These are phyloP conservation scores for Eretmocerus hayati DNA, from an alignment of 2,888 invertebrate species.

Conservation along the genomic window DNA sequence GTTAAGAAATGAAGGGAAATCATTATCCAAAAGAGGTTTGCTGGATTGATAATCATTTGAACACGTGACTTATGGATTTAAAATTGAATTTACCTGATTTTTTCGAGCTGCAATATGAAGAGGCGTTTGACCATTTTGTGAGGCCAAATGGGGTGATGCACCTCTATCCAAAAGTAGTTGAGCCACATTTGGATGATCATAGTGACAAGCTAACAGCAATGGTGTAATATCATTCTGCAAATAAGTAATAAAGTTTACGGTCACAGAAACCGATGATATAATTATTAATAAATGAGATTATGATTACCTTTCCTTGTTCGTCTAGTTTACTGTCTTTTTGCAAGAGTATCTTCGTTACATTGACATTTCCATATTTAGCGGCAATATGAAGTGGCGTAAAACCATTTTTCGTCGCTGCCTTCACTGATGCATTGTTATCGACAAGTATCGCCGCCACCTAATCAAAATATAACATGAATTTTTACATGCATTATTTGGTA, in stretches of 20 bases:
- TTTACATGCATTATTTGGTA: too few relatives aligned
- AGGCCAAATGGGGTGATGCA: constrained; percentile 86
- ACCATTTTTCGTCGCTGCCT: constrained; percentile 90
- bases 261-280: not conserved
- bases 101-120: constrained; percentile 97
- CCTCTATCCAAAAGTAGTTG: constrained; percentile 84
- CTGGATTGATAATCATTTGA: not conserved
- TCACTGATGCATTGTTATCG: constrained; percentile 83
- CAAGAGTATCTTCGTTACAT: constrained; percentile 78
- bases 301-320: constrained; percentile 69
- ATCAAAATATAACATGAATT: too few relatives aligned
- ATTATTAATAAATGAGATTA: not conserved
- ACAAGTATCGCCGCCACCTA: constrained; percentile 81
- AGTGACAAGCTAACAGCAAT: constrained; percentile 94
- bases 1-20: too few relatives aligned
- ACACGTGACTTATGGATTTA: not conserved
- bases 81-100: constrained; percentile 87
- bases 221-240: constrained; percentile 85
- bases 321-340: constrained; percentile 84
- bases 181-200: constrained; percentile 88
- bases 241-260: not conserved
- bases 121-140: constrained; percentile 97
- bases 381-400: constrained; percentile 96
- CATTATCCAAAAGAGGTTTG: too few relatives aligned
- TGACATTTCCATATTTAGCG: constrained; percentile 92